Evolutionary conservation across 2,888 invertebrate genomes (phyloP), one percentile per base, ranked within the genome.

Genomic region (Ariolimax columbianus): DNA sequence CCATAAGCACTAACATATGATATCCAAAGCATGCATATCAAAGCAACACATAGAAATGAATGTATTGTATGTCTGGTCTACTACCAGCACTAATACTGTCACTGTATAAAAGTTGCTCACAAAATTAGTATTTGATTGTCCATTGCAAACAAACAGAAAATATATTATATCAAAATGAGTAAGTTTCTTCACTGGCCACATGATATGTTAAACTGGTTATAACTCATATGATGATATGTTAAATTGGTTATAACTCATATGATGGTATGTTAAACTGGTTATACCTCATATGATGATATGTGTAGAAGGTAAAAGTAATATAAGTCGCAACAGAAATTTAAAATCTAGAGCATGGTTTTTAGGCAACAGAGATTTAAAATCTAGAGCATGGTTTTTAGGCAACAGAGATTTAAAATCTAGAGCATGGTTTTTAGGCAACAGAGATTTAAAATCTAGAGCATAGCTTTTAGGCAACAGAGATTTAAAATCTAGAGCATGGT

Each of bases 51-150:
- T 11, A 26, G 11, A 73, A 30, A 43, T 43, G 7, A 40, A 73
- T 43, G 26, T 4, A 43, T 3, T n/a, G n/a, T 43, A n/a, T 30
- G 73, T 6, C 55, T 55, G 19, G 17, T 55, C 23, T 55, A 7
- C 23, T 55, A 19, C 14, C 43, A 73, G n/a, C 43, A 43, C n/a
- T 73, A 73, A 73, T 73, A 73, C 73, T 73, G 73, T 73, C 73
- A 33, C 14, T 43, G 43, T 43, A 43, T 43, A 73, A 26, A 26
- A n/a, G n/a, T 73, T 47, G 47, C 40, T 40, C 47, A 47, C 14
- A 43, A n/a, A 43, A 43, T 73, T 43, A 43, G n/a, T 73, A 36
- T 23, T 40, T 30, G 30, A 43, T 40, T 72, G 72, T 66, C 33
- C 66, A 66, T 66, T 66, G 11, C 33, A 66, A 66, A 66, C 30